Evolutionary conservation across 2,888 invertebrate genomes (phyloP).

Genomic region (Cistogaster globosa): DNA sequence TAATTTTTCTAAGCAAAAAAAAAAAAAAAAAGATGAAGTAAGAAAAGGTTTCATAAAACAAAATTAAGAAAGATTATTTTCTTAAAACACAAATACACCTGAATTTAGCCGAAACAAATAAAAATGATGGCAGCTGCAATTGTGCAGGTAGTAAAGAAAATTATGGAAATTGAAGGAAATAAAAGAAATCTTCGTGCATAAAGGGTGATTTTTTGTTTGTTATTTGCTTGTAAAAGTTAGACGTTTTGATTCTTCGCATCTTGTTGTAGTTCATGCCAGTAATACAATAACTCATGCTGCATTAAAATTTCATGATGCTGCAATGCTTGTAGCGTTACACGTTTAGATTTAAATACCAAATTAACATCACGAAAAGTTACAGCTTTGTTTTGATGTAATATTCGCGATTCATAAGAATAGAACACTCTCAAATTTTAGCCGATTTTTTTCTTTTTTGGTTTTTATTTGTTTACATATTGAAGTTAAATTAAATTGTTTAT

Average conservation of each 20-base stretch:
- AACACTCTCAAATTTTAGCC: no score
- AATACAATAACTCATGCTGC: no score
- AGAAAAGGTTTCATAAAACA: constrained; percentile 4
- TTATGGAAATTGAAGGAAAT: constrained; percentile 27
- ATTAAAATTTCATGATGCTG: no score
- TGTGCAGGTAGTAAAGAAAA: constrained; percentile 52
- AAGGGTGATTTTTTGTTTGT: constrained; percentile 28
- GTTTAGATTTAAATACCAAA: no score
- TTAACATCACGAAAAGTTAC: no score
- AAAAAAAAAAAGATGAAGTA: background rate
- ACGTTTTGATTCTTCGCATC: background rate
- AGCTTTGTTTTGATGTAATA: no score
- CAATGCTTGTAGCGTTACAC: no score
- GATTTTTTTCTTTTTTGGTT: no score
- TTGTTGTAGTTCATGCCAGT: no score
- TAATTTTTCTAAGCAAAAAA: background rate
- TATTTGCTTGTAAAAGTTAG: background rate
- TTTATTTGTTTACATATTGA: no score
- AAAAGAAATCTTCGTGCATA: background rate
- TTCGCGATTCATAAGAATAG: no score
- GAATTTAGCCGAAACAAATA: constrained; percentile 18
- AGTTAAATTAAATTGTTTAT: no score
- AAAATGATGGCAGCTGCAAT: constrained; percentile 57
- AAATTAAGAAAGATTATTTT: constrained; percentile 12
- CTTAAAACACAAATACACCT: constrained; percentile 54